Conservation (phyloP, 2,888 invertebrate species). For the Dorcus hopei region DNA sequence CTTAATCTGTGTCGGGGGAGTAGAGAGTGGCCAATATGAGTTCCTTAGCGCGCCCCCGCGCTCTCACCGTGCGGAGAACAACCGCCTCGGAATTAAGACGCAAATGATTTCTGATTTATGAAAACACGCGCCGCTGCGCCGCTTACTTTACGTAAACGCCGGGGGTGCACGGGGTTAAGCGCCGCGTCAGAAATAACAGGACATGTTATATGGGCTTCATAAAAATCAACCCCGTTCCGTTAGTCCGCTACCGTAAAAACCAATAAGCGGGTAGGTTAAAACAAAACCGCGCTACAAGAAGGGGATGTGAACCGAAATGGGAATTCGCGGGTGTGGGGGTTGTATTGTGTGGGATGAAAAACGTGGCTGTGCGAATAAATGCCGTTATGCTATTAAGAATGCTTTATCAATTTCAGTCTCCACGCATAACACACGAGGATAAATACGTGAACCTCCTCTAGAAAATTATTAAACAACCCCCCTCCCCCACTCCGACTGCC, state of each 20-base stretch:
- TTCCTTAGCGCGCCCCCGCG: constrained; percentile 37
- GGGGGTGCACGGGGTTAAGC: constrained; percentile 18
- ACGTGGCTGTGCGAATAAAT: background rate
- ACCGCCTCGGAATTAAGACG: constrained; percentile 4
- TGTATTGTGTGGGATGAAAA: background rate
- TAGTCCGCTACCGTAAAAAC: constrained; percentile 27
- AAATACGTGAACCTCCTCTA: too few species aligned
- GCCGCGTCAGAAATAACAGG: constrained; percentile 17
- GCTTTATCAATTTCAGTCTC: constrained; percentile 18
- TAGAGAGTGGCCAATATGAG: constrained; percentile 49
- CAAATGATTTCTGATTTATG: constrained; percentile 4
- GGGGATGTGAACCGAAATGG: constrained; percentile 24
- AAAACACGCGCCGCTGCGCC: background rate
- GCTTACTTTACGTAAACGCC: constrained; percentile 4
- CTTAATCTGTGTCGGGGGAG: constrained; percentile 59
- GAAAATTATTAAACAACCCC: too few species aligned
- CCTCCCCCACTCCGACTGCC: too few species aligned
- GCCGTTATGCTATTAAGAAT: constrained; percentile 11
- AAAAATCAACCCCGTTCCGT: constrained; percentile 25
- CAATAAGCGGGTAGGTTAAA: constrained; percentile 32
- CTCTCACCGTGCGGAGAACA: constrained; percentile 12
- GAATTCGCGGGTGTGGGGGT: constrained; percentile 22
- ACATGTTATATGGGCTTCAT: constrained; percentile 27
- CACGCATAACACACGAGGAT: background rate
- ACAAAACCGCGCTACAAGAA: constrained; percentile 32